Evolutionary conservation across 2,888 invertebrate species (phyloP).

Genomic region (Chalcis sispes): DNA sequence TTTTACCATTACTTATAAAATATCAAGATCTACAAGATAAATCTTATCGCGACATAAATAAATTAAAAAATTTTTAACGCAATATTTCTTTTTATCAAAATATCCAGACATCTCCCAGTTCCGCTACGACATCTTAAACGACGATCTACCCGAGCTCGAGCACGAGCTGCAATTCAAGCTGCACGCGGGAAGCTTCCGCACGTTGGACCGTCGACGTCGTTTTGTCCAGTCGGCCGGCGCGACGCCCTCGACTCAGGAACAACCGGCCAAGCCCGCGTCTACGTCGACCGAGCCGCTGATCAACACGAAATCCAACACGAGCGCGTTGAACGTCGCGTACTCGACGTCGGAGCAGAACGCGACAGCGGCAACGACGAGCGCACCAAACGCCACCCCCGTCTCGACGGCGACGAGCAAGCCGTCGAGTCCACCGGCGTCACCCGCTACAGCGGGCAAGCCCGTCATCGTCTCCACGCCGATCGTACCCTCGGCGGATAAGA

Average conservation of each 20-base stretch:
- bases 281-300: not conserved
- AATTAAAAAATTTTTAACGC: too few relatives aligned
- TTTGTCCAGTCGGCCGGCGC: not conserved
- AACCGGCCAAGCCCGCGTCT: not conserved
- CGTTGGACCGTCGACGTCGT: slow-evolving; percentile 33
- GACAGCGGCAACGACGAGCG: not conserved
- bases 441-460: not conserved
- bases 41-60: too few relatives aligned
- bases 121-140: slow-evolving; percentile 5
- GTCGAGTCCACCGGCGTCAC: not conserved
- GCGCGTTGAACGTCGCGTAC: slow-evolving; percentile 63
- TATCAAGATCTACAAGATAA: too few relatives aligned
- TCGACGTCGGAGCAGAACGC: slow-evolving; percentile 60
- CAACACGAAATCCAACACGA: slow-evolving; percentile 46
- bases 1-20: too few relatives aligned
- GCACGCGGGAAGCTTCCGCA: not conserved
- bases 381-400: slow-evolving; percentile 49
- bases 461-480: slow-evolving; percentile 62
- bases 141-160: slow-evolving; percentile 14
- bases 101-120: slow-evolving; percentile 29
- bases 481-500: slow-evolving; percentile 35
- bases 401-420: slow-evolving; percentile 60
- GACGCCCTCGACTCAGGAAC: not conserved
- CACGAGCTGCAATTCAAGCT: slow-evolving; percentile 38
- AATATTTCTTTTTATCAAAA: too few relatives aligned